phyloP scores from a whole-genome alignment of 2,888 invertebrate genomes.

The Eristalis intricaria region DNA sequence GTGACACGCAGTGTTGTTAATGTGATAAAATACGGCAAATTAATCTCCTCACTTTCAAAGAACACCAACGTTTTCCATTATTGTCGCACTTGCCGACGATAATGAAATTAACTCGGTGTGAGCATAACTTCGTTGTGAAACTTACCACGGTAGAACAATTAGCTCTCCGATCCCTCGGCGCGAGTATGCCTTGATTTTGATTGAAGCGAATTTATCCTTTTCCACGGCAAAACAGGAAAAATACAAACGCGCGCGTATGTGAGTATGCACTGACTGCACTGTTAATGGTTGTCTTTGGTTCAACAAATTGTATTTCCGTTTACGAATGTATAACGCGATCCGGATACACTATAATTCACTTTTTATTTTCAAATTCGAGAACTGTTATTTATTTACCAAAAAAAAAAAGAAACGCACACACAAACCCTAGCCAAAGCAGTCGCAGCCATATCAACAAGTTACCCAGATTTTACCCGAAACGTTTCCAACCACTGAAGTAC shows the following conservation, averaged over 20 bases:
- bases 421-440: background rate
- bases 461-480: background rate
- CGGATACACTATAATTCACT: background rate
- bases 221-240: constrained; percentile 4
- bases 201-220: background rate
- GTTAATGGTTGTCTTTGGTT: background rate
- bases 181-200: background rate
- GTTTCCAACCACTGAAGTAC: background rate
- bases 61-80: constrained; percentile 39
- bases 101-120: constrained; percentile 34
- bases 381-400: background rate
- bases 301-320: background rate
- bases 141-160: constrained; percentile 47
- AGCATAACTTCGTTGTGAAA: constrained; percentile 47
- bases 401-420: constrained; percentile 22
- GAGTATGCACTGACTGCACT: background rate
- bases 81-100: constrained; percentile 29
- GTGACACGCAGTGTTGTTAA: background rate
- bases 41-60: constrained; percentile 30
- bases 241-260: background rate
- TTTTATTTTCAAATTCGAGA: background rate
- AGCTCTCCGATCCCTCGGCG: background rate
- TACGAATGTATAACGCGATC: background rate
- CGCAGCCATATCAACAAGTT: background rate
- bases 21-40: constrained; percentile 30